Evolutionary conservation across 2,888 invertebrate species (phyloP).

Genomic region (Serrognathus titanus): DNA sequence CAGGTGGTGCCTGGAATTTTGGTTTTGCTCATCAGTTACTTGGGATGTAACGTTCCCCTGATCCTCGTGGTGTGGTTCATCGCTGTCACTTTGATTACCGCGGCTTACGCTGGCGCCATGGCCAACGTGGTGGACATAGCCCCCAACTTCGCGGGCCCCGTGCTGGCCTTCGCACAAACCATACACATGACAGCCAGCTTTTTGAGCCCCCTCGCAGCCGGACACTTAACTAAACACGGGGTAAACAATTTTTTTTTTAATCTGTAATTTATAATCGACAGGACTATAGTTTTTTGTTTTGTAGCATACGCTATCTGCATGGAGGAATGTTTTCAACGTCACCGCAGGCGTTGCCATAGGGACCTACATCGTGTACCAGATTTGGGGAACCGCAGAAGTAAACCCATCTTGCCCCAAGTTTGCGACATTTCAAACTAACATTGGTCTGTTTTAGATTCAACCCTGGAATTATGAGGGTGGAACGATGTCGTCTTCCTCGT

Average conservation of each 20-base stretch:
- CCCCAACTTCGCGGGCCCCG: constrained; percentile 73
- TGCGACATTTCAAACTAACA: background rate
- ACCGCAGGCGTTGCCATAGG: constrained; percentile 58
- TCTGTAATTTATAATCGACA: too few species aligned
- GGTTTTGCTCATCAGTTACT: constrained; percentile 60
- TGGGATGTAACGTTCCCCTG: constrained; percentile 57
- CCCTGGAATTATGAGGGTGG: constrained; percentile 50
- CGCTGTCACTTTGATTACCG: constrained; percentile 67
- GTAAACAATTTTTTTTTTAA: too few species aligned
- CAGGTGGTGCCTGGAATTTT: constrained; percentile 68
- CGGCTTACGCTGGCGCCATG: constrained; percentile 72
- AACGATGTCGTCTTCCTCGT: background rate
- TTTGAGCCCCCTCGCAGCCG: constrained; percentile 63
- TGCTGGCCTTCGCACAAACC: constrained; percentile 72
- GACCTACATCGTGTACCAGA: constrained; percentile 63
- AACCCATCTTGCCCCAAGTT: constrained; percentile 16
- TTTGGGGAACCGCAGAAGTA: constrained; percentile 65
- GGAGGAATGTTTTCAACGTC: constrained; percentile 63
- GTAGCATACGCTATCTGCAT: constrained; percentile 52
- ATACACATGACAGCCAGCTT: constrained; percentile 75
- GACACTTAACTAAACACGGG: constrained; percentile 57
- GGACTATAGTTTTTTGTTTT: constrained; percentile 13
- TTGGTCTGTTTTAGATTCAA: constrained; percentile 40
- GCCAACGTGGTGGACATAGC: constrained; percentile 75
- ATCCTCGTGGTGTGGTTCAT: constrained; percentile 65